Evolutionary conservation across 1,140 invertebrate species (phyloP).

Genomic region (Aphidius ervi): DNA sequence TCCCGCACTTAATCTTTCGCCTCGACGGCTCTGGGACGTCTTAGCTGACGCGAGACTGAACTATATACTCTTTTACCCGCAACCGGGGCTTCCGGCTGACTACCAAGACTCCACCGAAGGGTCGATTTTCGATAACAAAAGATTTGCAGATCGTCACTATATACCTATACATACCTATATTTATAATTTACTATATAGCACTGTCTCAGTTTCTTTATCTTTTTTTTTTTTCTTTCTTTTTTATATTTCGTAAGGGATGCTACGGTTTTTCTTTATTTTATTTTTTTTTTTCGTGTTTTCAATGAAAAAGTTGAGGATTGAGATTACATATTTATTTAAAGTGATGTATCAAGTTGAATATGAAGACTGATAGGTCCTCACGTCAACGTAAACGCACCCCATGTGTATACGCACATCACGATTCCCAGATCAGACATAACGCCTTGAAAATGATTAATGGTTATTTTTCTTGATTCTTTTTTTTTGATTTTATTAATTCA

Average conservation of each 20-base stretch:
- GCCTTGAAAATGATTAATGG: slow-evolving; percentile 1
- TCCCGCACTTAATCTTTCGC: slow-evolving; percentile 43
- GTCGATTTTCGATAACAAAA: slow-evolving; percentile 6
- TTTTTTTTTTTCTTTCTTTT: background rate
- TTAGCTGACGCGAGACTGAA: slow-evolving; percentile 2
- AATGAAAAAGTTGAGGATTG: too few species aligned
- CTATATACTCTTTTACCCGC: slow-evolving; percentile 4
- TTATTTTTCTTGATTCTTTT: background rate
- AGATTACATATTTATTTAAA: slow-evolving; percentile 12
- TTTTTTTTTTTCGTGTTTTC: too few species aligned
- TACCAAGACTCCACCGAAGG: background rate
- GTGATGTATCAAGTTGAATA: slow-evolving; percentile 14
- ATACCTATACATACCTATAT: too few species aligned
- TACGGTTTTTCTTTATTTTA: too few species aligned
- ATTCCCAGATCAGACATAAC: too few species aligned
- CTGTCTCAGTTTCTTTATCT: background rate
- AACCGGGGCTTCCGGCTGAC: slow-evolving; percentile 9
- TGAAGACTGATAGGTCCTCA: slow-evolving; percentile 16
- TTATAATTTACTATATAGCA: background rate
- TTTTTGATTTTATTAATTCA: too few species aligned
- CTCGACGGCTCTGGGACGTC: slow-evolving; percentile 12
- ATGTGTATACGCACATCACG: too few species aligned
- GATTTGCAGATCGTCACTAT: too few species aligned
- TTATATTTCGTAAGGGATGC: background rate
- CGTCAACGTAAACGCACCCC: slow-evolving; percentile 3